These are phyloP conservation scores for Platynereis dumerilii DNA, from an alignment of 2,888 invertebrate species.

Conservation along the genomic window DNA sequence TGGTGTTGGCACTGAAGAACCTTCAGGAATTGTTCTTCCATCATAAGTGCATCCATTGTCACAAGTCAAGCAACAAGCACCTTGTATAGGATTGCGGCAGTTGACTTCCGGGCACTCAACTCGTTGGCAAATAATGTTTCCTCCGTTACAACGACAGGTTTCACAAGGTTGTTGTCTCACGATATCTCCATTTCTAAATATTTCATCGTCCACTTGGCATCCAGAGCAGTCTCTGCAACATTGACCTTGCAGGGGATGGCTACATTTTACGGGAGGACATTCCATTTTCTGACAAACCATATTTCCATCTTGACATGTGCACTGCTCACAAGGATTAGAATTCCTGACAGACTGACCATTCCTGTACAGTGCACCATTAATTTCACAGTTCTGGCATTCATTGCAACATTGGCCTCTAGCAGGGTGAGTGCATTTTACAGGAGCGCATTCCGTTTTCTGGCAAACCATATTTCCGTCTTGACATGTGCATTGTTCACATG, in stretches of 20 bases:
- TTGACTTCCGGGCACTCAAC: conserved; percentile 15
- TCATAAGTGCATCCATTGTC: conserved; percentile 45
- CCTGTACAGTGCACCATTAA: no score
- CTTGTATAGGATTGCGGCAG: conserved; percentile 24
- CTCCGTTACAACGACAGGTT: conserved; percentile 6
- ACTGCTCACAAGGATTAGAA: conserved; percentile 27
- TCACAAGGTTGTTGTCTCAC: not conserved
- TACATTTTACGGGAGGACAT: conserved; percentile 12
- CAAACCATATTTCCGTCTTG: not conserved
- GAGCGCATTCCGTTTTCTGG: not conserved
- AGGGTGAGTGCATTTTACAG: not conserved
- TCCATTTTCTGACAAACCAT: conserved; percentile 23
- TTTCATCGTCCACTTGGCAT: not conserved
- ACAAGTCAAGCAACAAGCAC: conserved; percentile 54
- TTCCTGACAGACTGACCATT: not conserved
- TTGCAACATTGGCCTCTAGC: not conserved
- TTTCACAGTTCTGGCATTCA: no score
- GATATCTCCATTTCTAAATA: conserved; percentile 5
- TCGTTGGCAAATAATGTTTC: conserved; percentile 11
- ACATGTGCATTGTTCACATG: not conserved
- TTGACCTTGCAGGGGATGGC: conserved; percentile 33
- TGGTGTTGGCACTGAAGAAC: not conserved
- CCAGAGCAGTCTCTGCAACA: conserved; percentile 53
- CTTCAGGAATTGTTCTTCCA: conserved; percentile 41
- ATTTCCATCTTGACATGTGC: conserved; percentile 39